Evolutionary conservation across 2,888 invertebrate genomes (phyloP).

Genomic region (Watsonalla binaria): DNA sequence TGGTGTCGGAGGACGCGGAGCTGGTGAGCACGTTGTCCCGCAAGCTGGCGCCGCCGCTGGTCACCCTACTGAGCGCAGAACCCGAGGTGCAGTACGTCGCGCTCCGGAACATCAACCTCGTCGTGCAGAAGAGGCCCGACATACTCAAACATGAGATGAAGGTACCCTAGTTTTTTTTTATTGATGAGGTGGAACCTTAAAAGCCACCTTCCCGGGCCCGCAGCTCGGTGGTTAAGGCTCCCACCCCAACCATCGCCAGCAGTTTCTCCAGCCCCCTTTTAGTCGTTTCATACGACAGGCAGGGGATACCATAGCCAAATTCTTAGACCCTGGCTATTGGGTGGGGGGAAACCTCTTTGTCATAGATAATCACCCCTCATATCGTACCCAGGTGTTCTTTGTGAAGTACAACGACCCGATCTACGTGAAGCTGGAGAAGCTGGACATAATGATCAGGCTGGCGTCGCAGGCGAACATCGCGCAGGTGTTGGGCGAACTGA

Average conservation of each 20-base stretch:
- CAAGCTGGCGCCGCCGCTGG: constrained; percentile 98
- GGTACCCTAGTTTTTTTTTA: constrained; percentile 62
- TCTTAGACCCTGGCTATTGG: too few species aligned
- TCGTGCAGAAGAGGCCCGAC: constrained; percentile 99
- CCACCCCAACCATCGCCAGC: too few species aligned
- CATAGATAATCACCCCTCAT: not conserved
- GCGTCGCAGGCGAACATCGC: constrained; percentile 99
- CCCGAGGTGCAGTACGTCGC: constrained; percentile 99
- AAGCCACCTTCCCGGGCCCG: too few species aligned
- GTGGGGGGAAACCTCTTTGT: too few species aligned
- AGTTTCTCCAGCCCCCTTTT: too few species aligned
- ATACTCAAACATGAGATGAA: constrained; percentile 99
- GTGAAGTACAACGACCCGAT: constrained; percentile 99
- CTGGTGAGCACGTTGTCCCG: constrained; percentile 96
- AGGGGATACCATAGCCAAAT: too few species aligned
- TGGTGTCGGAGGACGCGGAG: constrained; percentile 95
- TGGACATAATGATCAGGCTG: constrained; percentile 99
- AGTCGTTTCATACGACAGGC: too few species aligned
- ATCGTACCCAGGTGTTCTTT: constrained; percentile 86
- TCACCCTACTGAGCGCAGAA: constrained; percentile 97
- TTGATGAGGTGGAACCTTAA: too few species aligned
- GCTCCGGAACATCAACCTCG: constrained; percentile 97
- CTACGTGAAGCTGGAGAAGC: constrained; percentile 98
- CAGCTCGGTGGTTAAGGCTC: too few species aligned
- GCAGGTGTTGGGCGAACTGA: constrained; percentile 97